Conservation (phyloP, 92 coral and sea anemone genomes). For the Hydrozoanthus gracilis region DNA sequence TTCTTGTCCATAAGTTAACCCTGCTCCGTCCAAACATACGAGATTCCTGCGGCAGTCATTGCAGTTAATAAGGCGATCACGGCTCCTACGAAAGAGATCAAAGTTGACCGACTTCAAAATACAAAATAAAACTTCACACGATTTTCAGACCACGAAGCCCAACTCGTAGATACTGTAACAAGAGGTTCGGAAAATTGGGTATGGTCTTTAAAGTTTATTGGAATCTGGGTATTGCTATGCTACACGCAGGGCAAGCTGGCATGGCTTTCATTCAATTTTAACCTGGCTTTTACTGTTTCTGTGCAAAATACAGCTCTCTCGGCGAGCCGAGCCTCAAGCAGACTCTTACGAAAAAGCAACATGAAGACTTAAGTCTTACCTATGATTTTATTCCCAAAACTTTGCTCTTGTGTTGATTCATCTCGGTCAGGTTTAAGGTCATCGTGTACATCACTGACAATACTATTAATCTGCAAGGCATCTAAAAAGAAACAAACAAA, state of each 20-base stretch:
- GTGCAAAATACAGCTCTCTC: not conserved
- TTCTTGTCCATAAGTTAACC: not conserved
- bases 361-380: not conserved
- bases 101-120: not conserved
- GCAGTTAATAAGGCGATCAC: constrained; percentile 72
- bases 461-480: constrained; percentile 2
- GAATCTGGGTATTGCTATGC: too few species aligned
- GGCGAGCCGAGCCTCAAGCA: not conserved
- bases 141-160: too few species aligned
- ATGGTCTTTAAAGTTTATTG: too few species aligned
- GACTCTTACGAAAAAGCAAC: too few species aligned
- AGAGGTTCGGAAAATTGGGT: too few species aligned
- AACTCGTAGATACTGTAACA: too few species aligned
- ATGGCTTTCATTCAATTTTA: too few species aligned
- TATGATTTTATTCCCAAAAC: constrained; percentile 14
- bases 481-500: not conserved
- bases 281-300: not conserved
- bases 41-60: constrained; percentile 74
- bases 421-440: not conserved
- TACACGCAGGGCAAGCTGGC: too few species aligned
- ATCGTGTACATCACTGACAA: constrained; percentile 1
- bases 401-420: not conserved
- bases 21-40: constrained; percentile 80
- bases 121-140: not conserved
- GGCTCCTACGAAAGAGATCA: constrained; percentile 52